phyloP scores from a whole-genome alignment of 2,888 invertebrate species.

The Hydropsyche betteni region DNA sequence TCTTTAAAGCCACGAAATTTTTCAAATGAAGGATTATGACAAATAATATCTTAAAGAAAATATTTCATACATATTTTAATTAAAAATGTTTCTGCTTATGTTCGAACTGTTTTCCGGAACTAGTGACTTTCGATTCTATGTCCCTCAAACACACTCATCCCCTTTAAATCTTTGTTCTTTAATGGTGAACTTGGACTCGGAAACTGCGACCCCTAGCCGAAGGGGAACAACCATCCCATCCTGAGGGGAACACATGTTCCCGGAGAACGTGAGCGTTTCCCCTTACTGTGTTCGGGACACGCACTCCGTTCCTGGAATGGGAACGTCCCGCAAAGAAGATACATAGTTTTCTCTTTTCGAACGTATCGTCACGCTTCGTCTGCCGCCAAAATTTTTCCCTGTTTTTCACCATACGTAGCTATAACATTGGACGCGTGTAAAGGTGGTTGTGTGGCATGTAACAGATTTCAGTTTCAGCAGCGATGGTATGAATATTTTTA shows the following conservation, averaged over 20 bases:
- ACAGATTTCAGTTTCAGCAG: background rate
- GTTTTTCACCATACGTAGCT: no score
- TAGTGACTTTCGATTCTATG: no score
- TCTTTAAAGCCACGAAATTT: no score
- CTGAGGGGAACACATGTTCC: conserved; percentile 22
- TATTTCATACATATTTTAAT: no score
- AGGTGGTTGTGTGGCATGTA: no score
- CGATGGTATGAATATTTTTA: background rate
- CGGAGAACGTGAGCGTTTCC: conserved; percentile 17
- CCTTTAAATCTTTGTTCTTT: conserved; percentile 31
- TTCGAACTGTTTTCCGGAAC: no score
- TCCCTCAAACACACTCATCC: background rate
- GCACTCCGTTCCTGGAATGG: background rate
- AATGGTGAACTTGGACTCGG: conserved; percentile 24
- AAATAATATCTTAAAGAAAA: no score
- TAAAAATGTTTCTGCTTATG: no score
- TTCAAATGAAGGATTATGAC: no score
- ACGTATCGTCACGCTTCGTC: conserved; percentile 9
- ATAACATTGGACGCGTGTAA: no score
- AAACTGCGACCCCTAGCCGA: background rate
- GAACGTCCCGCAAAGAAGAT: background rate
- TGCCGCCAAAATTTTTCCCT: background rate
- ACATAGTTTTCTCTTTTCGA: conserved; percentile 11
- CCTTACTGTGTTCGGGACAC: background rate
- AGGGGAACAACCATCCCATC: conserved; percentile 6